Conservation (phyloP, 2,888 invertebrate species). For the Escarpia spicata region DNA sequence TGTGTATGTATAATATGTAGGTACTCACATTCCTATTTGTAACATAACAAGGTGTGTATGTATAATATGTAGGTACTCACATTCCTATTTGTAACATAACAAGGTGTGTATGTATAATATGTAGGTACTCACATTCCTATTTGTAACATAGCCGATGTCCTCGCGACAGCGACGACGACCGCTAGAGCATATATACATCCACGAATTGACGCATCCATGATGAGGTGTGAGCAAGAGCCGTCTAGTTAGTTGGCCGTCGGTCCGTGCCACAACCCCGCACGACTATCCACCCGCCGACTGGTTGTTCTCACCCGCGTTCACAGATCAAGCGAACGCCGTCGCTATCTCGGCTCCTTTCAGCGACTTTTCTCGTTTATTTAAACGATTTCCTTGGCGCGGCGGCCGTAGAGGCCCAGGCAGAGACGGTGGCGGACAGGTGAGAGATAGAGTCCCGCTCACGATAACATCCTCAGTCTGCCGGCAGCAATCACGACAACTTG, state of each 20-base stretch:
- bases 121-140: constrained; percentile 8
- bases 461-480: background rate
- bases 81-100: too few relatives aligned
- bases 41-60: background rate
- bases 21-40: too few relatives aligned
- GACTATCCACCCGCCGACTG: background rate
- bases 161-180: background rate
- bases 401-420: background rate
- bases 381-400: background rate
- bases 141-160: constrained; percentile 9
- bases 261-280: background rate
- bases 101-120: background rate
- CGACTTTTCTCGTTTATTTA: constrained; percentile 16
- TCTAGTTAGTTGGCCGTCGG: background rate
- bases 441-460: background rate
- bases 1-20: background rate
- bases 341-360: constrained; percentile 6
- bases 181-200: background rate
- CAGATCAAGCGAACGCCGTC: background rate
- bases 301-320: constrained; percentile 16
- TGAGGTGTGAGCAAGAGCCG: background rate
- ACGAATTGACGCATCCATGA: background rate
- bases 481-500: background rate
- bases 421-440: background rate
- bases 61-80: too few relatives aligned